Evolutionary conservation across 2,888 invertebrate species (phyloP).

Genomic region (Endotricha flammealis): DNA sequence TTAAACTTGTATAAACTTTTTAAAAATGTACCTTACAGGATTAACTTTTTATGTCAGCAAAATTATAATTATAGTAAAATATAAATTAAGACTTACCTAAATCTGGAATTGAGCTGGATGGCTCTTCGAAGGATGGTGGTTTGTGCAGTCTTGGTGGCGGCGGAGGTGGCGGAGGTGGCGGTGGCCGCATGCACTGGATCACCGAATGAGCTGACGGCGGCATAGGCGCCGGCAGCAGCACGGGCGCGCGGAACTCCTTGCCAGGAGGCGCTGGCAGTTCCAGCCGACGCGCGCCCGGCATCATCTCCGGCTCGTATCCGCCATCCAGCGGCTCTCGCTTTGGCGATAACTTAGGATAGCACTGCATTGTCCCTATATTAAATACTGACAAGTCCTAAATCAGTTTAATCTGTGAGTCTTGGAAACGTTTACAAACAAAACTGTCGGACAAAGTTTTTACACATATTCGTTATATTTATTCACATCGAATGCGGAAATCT

Average conservation of each 20-base stretch:
- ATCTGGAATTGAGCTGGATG: constrained; percentile 92
- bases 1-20: not conserved
- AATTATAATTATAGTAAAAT: too few relatives aligned
- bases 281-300: constrained; percentile 52
- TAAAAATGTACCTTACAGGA: too few relatives aligned
- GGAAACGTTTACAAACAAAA: constrained; percentile 22
- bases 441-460: constrained; percentile 33
- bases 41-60: too few relatives aligned
- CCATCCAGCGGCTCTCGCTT: constrained; percentile 62
- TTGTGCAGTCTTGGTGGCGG: constrained; percentile 70
- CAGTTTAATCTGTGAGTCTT: constrained; percentile 22
- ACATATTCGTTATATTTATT: constrained; percentile 27
- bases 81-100: constrained; percentile 82
- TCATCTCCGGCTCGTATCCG: constrained; percentile 56
- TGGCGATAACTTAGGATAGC: constrained; percentile 63
- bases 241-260: constrained; percentile 70
- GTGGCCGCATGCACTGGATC: constrained; percentile 75
- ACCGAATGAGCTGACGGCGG: constrained; percentile 59
- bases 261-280: constrained; percentile 70
- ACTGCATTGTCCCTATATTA: constrained; percentile 61
- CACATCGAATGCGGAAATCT: constrained; percentile 43
- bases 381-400: constrained; percentile 29
- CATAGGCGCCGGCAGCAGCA: constrained; percentile 54
- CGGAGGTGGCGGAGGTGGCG: constrained; percentile 71
- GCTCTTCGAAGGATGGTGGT: constrained; percentile 83